phyloP scores from a whole-genome alignment of 2,113 vertebrate genomes.

The Gorilla gorilla region DNA sequence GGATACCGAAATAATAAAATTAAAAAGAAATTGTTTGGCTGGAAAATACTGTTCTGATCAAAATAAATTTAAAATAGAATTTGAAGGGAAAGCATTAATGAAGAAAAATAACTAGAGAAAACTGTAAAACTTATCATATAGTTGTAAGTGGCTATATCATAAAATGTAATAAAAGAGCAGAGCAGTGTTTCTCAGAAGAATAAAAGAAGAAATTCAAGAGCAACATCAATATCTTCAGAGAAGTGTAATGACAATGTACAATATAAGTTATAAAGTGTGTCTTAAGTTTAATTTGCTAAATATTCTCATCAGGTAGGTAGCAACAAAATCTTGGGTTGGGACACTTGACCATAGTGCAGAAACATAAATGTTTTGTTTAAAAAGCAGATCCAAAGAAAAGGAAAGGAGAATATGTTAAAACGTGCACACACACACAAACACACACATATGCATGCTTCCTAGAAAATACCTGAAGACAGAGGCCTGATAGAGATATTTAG shows the following conservation, averaged over 20 bases:
- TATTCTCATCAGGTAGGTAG: neutral
- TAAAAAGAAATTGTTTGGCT: neutral
- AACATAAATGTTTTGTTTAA: neutral
- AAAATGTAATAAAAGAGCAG: neutral
- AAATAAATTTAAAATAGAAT: neutral
- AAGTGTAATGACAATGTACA: neutral
- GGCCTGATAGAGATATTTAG: neutral
- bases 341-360: neutral
- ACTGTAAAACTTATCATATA: neutral
- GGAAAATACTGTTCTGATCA: neutral
- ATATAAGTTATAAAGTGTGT: neutral
- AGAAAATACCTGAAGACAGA: neutral
- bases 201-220: neutral
- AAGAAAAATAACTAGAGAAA: neutral
- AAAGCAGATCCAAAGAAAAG: neutral
- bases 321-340: neutral
- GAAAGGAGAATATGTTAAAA: neutral
- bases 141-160: neutral
- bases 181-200: neutral
- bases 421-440: neutral
- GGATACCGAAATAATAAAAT: neutral
- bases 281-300: neutral
- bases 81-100: neutral
- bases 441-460: neutral
- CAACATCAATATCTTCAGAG: neutral